phyloP scores from a whole-genome alignment of 2,797 vertebrate species.

The Artibeus lituratus region DNA sequence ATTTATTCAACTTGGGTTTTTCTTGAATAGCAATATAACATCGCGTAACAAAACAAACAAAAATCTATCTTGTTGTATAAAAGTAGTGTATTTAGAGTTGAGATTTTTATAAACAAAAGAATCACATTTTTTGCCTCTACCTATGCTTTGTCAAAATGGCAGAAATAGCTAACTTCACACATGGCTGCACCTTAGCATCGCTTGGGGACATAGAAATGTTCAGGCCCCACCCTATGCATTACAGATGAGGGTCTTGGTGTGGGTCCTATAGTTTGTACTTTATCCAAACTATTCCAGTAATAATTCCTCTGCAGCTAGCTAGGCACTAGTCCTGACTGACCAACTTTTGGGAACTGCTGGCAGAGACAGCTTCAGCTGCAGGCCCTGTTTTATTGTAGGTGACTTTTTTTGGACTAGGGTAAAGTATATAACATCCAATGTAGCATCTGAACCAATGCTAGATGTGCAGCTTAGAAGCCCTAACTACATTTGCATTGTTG shows the following conservation, averaged over 20 bases:
- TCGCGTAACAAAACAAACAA: background rate
- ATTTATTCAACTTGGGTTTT: background rate
- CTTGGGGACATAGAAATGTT: background rate
- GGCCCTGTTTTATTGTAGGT: background rate
- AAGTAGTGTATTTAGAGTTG: background rate
- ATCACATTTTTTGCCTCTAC: background rate
- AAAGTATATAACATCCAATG: background rate
- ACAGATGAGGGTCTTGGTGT: background rate
- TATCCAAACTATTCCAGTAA: background rate
- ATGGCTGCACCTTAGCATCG: background rate
- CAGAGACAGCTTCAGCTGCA: background rate
- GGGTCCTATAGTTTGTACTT: background rate
- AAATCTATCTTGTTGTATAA: background rate
- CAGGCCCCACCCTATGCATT: background rate
- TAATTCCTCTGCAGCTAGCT: background rate
- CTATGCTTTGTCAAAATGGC: background rate
- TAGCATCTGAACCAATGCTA: background rate
- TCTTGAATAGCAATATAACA: background rate
- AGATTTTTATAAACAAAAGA: conserved; percentile 20
- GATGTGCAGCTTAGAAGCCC: background rate
- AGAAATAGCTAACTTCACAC: background rate
- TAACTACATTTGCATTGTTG: background rate
- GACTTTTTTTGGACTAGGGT: background rate
- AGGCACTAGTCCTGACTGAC: background rate
- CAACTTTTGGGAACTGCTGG: background rate